Evolutionary conservation across 2,888 invertebrate genomes (phyloP), one percentile per base, ranked within the genome.

Genomic region (Lasioglossum villosulum): DNA sequence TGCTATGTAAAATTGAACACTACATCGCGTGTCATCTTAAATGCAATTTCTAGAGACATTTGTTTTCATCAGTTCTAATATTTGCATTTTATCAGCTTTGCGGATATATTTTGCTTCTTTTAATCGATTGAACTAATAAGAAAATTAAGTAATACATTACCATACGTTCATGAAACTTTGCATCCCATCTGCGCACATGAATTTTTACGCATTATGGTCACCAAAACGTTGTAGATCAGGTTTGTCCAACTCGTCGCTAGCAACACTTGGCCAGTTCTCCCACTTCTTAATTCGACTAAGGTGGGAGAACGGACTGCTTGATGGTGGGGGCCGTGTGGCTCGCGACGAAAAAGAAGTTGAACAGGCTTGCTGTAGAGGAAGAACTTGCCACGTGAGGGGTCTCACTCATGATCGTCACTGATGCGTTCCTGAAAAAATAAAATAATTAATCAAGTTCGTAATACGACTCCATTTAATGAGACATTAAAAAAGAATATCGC

Each of bases 341-440:
- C 45, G 45, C 45, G 45, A 16, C 5, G 45, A 45, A 45, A 45
- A 16, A 16, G 16, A 16, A 45, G 16, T 45, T 45, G 45, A 1
- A 1, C 16, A 45, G 45, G 16, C 16, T 16, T 45, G 14, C 16
- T n/a, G 30, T 63, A 23, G 10, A 66, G 34, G 34, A 34, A 68
- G 63, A 68, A 68, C 68, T 68, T 68, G 68, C 68, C 68, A 68
- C 68, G 68, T 37, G 37, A 30, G 19, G 8, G 10, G 68, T 68
- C 37, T 68, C 23, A 8, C 23, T 4, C 23, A 23, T 34, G 10
- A 34, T 23, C 34, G 16, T 66, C 34, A 10, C 66, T 66, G 66
- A 66, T 8, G 30, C 8, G 6, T 23, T 63, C 30, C 30, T 14
- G 6, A 63, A 63, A 23, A 10, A 16, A 59, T 59, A 27, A 14